Percentiles rank a stretch among this genome's conserved stretches.
These are phyloP conservation scores for Lasiurus cinereus DNA, from an alignment of 2,113 vertebrate species.

Conservation along the genomic window DNA sequence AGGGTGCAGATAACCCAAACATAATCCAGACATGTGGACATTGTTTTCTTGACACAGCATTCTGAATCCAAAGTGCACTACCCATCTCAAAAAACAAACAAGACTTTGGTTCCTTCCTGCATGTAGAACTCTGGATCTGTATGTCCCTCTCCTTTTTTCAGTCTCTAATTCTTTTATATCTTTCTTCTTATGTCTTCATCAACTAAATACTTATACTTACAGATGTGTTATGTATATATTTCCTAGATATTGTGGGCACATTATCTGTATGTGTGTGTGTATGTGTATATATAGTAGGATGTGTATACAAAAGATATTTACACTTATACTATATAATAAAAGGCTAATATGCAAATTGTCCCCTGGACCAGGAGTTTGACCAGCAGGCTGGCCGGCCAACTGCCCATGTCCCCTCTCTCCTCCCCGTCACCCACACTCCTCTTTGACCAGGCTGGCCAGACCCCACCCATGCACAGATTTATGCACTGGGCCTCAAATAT, in stretches of 20 bases:
- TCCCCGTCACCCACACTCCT: too few species aligned
- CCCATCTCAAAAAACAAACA: constrained; percentile 42
- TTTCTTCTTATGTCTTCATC: constrained; percentile 14
- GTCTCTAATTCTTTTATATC: not conserved
- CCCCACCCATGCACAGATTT: too few species aligned
- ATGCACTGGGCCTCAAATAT: too few species aligned
- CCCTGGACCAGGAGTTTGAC: too few species aligned
- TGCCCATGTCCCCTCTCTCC: too few species aligned
- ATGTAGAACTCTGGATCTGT: not conserved
- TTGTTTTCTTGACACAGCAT: constrained; percentile 50
- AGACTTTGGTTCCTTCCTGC: constrained; percentile 48
- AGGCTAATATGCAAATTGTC: too few species aligned
- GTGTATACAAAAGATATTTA: not conserved
- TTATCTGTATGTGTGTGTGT: not conserved
- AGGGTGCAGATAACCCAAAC: constrained; percentile 82
- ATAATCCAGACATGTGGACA: constrained; percentile 67
- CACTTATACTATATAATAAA: too few species aligned
- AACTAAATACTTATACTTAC: not conserved
- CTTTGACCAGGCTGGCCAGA: too few species aligned
- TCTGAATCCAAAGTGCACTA: constrained; percentile 65
- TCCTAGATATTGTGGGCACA: not conserved
- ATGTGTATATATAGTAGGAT: not conserved
- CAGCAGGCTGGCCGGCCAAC: too few species aligned
- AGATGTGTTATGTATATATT: not conserved
- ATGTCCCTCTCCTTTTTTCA: not conserved